Evolutionary conservation across 2,888 invertebrate genomes (phyloP), one percentile per base, ranked within the genome.

Genomic region (Netelia fuscicornis): DNA sequence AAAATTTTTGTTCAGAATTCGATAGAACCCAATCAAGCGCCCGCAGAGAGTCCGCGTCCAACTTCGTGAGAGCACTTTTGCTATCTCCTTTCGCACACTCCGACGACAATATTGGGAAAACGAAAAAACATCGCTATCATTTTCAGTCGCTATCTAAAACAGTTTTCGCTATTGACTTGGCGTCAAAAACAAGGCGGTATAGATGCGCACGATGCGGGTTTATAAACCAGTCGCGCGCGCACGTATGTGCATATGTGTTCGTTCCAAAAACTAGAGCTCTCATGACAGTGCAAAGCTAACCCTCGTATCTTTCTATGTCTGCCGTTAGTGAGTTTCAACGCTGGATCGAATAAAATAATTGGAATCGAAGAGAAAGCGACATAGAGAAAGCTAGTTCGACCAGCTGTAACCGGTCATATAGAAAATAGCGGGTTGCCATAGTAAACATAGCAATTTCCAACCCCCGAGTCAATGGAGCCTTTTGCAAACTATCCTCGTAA

Each of bases 361-460:
- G 62, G 44, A 68, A 76, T 67, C 62, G 23, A 79, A 78, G 58
- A 56, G 60, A 48, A 17, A 44, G 42, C 62, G 70, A 58, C 42
- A 70, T 81, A 76, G 81, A 86, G 86, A 83, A 85, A 83, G 85
- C 78, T 84, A 83, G 84, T 13, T 13, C 10, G 2, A 13, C 48
- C 44, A 42, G 8, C 65, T 11, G 20, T 25, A 37, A 17, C 42
- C 67, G n/a, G 67, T 70, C 87, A 86, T 90, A 86, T 89, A 91
- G 90, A 90, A 90, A 91, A 91, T 91, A 92, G 91, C 92, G 92
- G 92, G 92, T 93, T 92, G 89, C 92, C 89, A 90, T 90, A 90
- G 91, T 93, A 93, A 93, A 93, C 93, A 93, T 92, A 92, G 37
- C 37, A 1, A 37, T 37, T 37, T 37, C 93, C 92, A 93, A 93